Evolutionary conservation across 2,797 vertebrate genomes (phyloP), one percentile per base, ranked within the genome.

Genomic region (Catharus ustulatus): DNA sequence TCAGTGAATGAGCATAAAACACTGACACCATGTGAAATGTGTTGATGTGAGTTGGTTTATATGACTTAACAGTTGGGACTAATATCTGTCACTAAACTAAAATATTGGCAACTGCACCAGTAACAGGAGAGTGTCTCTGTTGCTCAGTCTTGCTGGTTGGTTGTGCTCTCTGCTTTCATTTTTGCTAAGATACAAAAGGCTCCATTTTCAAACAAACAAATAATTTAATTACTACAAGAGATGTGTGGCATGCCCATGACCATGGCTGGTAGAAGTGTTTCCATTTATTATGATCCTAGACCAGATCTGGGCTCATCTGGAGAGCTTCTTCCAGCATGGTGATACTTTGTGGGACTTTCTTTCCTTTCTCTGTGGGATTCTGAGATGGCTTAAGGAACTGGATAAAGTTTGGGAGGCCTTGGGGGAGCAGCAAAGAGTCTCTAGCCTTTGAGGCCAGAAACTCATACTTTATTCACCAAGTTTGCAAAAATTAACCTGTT

Each of bases 41-140:
- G 4, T 59, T 89, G 76, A 55, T 61, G 40, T 9, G 34, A 91
- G 46, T 57, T 72, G 71, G 42, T 93, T 87, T 89, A 38, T 52
- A 11, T 5, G 66, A 85, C 57, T 54, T 85, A 93, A 85, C 66
- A 89, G 92, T 62, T 93, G 66, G 71, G 51, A 75, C 81, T 87
- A 83, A 62, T 93, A 87, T 83, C 87, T 92, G 84, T 62, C 89
- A 68, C 54, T 83, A 85, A 90, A 91, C n/a, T 72, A 84, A 95
- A 91, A 89, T 84, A 91, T 55, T 94, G 84, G 89, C 87, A 92
- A 69, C 24, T 48, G 42, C 2, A 9, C 23, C 34, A 87, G 68
- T 30, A 76, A 77, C 11, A 93, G 30, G 36, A 81, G 42, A 75
- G 54, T 1, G 0, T 72, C n/a, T 19, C 49, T n/a, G 20, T 62